Base-by-base conservation (phyloP, 2,888 invertebrate species). In the Calliopum simillimum region DNA sequence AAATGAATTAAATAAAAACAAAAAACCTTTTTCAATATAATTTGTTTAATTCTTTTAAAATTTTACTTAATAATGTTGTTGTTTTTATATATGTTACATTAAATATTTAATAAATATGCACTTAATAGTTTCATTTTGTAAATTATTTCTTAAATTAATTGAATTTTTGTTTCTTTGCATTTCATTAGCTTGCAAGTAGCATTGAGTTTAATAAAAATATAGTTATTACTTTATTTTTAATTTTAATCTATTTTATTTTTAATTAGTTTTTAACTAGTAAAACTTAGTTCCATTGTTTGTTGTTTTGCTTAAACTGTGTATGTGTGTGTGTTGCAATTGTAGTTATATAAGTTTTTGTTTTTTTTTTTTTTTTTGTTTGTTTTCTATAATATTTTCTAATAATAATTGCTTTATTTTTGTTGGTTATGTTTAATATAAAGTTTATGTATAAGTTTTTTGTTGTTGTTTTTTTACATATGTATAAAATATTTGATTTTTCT, bases 71-170 rank as follows among this genome's bases (percentile, higher is more conserved):
- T 53, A 49, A 53, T 65, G 61, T 61, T 46, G 4, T 41, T 51
- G 4, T 41, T 41, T 64, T 6, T 58, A n/a, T 25, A 49, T 53
- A 41, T 41, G 51, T 53, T 53, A 64, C 64, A 64, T 64, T 64
- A 51, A 53, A 64, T 53, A 19, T n/a, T 16, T 53, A 64, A 65
- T 65, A 65, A 55, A 65, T 55, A 65, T 65, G 43, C 41, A 44
- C 43, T 55, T 43, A 53, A 53, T 53, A 53, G 41, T 51, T 64
- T 12, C 51, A n/a, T 51, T 51, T 64, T 63, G 16, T 59, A 59
- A 59, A 59, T 41, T 59, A 59, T 43, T 44, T 33, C 19, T 41
- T 43, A 59, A 51, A 4, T n/a, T n/a, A 59, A 33, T 33, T 59
- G 19, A 59, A 59, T 43, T 23, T 23, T 23, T 23, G 21, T 56